Base-by-base conservation (phyloP, 2,113 vertebrate genomes). In the Pyxicephalus adspersus region DNA sequence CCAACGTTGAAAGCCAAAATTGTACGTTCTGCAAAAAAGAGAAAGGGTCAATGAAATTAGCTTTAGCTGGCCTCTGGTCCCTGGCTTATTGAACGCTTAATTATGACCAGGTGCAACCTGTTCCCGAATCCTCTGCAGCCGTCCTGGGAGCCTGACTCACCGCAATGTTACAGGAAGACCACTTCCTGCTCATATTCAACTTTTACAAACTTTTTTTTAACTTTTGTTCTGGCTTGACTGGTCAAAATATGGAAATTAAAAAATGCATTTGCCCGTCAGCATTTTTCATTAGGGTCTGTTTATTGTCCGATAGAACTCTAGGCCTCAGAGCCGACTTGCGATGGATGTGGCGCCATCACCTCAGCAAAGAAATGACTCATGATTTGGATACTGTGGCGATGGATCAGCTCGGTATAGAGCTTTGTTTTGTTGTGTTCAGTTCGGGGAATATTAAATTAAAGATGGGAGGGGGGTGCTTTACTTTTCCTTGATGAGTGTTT, bases 101-200 rank as follows among this genome's bases (percentile, higher is more conserved):
- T 91, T 83, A 85, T 87, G 87, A 86, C 89, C 90, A 91, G 90
- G 88, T 91, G 89, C 84, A 88, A 78, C 85, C 87, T 66, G 34
- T 11, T 29, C 85, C 64, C 73, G 72, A 18, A n/a, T 54, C 85
- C 85, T 81, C 86, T 72, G 72, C 23, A 67, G 79, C 83, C 84
- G 84, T 86, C 86, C 84, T 84, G 88, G 86, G 89, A 91, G 70
- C 15, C 15, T 67, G 5, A 83, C 77, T 84, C 22, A 83, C 70
- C 20, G 82, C 78, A 73, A 83, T 76, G 84, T 85, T 54, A 80
- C 85, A 74, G 83, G 70, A 83, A 68, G 85, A 76, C 0, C 0
- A 83, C 87, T 87, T 71, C 23, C 86, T 89, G 87, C 85, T 85
- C 85, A 85, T 84, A 85, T 83, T 78, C 83, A 65, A 85, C 85